Evolutionary conservation across 92 coral and sea anemone species (phyloP), one percentile per base, ranked within the genome.

Genomic region (Heteractis magnifica): DNA sequence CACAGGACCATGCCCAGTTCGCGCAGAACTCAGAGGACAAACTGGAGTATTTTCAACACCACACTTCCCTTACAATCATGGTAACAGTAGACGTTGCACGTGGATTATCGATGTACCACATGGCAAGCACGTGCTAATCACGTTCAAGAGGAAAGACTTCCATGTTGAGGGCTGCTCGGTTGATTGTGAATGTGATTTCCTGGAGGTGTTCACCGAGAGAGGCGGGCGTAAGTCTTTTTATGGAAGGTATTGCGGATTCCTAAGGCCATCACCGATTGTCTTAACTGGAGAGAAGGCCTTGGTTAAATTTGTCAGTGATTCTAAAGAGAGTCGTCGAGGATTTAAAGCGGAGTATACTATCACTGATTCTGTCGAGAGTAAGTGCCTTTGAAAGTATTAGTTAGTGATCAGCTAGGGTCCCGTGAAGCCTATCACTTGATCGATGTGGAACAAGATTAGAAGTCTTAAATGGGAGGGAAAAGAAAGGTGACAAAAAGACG

Each of bases 1-100:
- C 53, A 6, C 71, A 85, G 88, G 88, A 3, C 88, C 88, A 52
- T 85, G 88, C 71, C 88, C 88, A 77, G 88, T 77, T 16, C 77
- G 75, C 20, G 75, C 72, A 4, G 71, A 85, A 51, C 53, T 85
- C 51, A 77, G 55, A 21, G 21, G 78, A 34, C 34, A 18, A 20
- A 12, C 10, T 6, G 88, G 88, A 12, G 48, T 71, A 76, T 52
- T 85, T 51, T 13, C 88, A 18, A 56, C 88, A 15, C 88, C 88
- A 68, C 77, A 60, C 77, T 85, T 48, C 53, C 88, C 88, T 8
- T 85, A 85, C 79, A 77, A 11, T 76, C 65, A 85, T 34, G 88
- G 83, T 48, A 85, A 71, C 82, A 85, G 81, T 44, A 79, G 59
- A 51, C 65, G 3, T 13, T 85, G 88, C 82, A 77, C 88, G 71